Conservation (phyloP, 2,888 invertebrate species). For the Tetranychus piercei region DNA sequence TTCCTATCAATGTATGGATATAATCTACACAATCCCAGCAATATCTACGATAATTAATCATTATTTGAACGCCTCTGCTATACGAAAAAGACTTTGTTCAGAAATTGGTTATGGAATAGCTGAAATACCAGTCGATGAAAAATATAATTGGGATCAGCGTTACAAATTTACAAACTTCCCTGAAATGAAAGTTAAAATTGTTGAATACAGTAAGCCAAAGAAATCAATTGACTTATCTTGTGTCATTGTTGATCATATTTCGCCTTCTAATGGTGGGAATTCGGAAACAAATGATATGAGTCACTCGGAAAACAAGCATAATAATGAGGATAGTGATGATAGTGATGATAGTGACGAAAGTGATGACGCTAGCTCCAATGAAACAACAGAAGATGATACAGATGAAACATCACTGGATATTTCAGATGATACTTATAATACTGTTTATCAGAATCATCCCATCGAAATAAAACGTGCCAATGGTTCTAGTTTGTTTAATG, state of each 20-base stretch:
- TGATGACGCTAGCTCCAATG: background rate
- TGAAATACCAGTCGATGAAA: background rate
- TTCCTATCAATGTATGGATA: background rate
- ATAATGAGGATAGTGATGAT: background rate
- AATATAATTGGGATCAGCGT: background rate
- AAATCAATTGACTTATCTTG: background rate
- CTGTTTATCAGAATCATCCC: no score
- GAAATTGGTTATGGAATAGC: background rate
- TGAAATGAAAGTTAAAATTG: background rate
- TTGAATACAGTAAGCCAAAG: background rate
- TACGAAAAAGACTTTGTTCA: background rate
- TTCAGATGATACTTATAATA: no score
- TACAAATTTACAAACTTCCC: background rate
- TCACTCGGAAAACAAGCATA: background rate
- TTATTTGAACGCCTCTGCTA: background rate
- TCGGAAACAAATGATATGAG: no score
- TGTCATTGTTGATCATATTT: background rate
- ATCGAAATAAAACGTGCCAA: no score
- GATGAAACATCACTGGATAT: no score
- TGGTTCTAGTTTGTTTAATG: no score
- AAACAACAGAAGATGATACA: background rate
- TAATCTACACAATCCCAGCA: background rate
- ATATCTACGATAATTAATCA: background rate
- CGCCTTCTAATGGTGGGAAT: no score
- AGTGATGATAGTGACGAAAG: background rate